These are phyloP conservation scores for Omphaloscelis lunosa DNA, from an alignment of 2,888 invertebrate genomes.

Conservation along the genomic window DNA sequence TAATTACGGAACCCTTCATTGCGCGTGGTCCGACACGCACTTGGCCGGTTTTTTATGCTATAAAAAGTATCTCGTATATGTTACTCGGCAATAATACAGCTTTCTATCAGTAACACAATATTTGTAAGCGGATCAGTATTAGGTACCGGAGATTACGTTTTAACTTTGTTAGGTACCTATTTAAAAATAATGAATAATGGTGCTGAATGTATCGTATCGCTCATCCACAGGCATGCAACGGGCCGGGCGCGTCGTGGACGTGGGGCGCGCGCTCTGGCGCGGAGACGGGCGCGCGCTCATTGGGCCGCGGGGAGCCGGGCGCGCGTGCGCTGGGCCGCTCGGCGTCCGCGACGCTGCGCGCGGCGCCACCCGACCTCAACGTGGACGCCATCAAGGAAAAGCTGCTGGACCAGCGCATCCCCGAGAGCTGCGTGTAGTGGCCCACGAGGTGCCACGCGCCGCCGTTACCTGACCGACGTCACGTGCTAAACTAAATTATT, in stretches of 20 bases:
- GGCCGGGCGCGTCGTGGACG: constrained; percentile 90
- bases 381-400: constrained; percentile 97
- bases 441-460: not conserved
- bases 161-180: not conserved
- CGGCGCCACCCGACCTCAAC: constrained; percentile 89
- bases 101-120: not conserved
- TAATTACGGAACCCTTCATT: too few species aligned
- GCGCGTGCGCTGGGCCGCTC: constrained; percentile 80
- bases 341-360: constrained; percentile 88
- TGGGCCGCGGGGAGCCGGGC: constrained; percentile 81
- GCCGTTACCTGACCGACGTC: not conserved
- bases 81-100: not conserved
- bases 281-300: constrained; percentile 85
- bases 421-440: constrained; percentile 96
- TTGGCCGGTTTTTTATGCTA: not conserved
- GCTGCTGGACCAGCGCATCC: constrained; percentile 96
- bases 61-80: not conserved
- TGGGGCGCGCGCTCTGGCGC: constrained; percentile 87
- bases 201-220: not conserved
- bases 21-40: too few species aligned
- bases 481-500: not conserved
- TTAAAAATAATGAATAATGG: not conserved
- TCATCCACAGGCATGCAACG: constrained; percentile 86
- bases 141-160: not conserved
- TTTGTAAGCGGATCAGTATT: not conserved